A percentile compares a stretch with the other conserved stretches of the same genome.
Evolutionary conservation across 2,888 invertebrate genomes (phyloP).

Genomic region (Eustalomyia histrio): DNA sequence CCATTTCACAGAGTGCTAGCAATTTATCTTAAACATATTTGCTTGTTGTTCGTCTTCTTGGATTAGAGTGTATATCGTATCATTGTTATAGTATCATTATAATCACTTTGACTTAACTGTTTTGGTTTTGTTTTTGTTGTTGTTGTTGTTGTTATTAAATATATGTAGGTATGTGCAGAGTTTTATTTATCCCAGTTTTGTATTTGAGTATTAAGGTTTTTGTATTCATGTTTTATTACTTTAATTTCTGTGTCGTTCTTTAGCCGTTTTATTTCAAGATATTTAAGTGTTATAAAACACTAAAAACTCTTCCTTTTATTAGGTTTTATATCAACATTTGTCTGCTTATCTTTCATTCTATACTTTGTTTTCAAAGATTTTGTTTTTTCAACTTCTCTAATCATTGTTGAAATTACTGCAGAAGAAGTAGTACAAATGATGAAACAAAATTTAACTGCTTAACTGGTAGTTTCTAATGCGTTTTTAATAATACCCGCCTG

Average conservation of each 20-base stretch:
- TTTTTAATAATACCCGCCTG: constrained; percentile 80
- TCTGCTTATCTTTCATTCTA: not conserved
- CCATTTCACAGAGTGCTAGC: not conserved
- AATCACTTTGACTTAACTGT: constrained; percentile 37
- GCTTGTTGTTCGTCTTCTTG: not conserved
- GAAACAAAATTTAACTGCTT: not conserved
- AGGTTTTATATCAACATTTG: not conserved
- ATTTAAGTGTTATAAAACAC: not conserved
- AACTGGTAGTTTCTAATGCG: constrained; percentile 74
- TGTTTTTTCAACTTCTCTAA: not conserved
- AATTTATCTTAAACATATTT: constrained; percentile 21
- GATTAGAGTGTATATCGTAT: constrained; percentile 26
- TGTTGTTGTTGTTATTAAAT: no score
- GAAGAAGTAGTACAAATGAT: not conserved
- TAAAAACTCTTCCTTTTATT: not conserved
- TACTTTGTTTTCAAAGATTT: not conserved
- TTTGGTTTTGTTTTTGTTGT: not conserved
- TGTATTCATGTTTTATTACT: constrained; percentile 15
- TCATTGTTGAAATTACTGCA: not conserved
- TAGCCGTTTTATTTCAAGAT: not conserved
- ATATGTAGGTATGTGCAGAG: not conserved
- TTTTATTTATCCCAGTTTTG: not conserved
- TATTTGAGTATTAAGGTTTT: not conserved
- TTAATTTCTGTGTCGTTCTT: constrained; percentile 11
- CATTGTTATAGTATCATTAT: constrained; percentile 33